Base-by-base conservation (phyloP, 1,140 invertebrate species). In the Neodiprion pinetum region DNA sequence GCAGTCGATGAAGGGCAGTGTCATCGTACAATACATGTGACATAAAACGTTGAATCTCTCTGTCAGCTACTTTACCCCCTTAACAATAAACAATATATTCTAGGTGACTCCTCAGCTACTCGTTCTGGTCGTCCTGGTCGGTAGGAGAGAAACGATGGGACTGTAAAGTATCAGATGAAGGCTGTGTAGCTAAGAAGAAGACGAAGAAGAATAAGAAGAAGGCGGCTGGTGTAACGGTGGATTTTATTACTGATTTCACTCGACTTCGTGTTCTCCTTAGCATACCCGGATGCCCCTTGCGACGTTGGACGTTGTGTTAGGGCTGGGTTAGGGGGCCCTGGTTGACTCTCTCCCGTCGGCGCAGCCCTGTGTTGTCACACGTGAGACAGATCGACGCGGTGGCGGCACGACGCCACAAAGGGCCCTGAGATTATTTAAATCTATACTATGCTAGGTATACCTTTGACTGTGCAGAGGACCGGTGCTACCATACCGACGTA, bases 361-460 rank as follows among this genome's bases (percentile, higher is more conserved):
- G 72, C 50, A 73, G 71, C 28, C 17, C 28, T 28, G 67, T 49
- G 70, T 28, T 71, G 70, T 71, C 70, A n/a, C 28, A 40, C 23
- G 67, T 66, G 74, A 76, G 75, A 75, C 70, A 71, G 77, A 80
- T 78, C 68, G 74, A 78, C 78, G 78, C 72, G 67, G 65, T 73
- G 75, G 77, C 77, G 79, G 78, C 78, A 67, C 78, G 76, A 77
- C 78, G 72, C 68, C 72, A 77, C 76, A 72, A 76, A 77, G 73
- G 75, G 48, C 72, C 66, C 47, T 49, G 73, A 78, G 78, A 80
- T 80, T 80, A 81, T 80, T 80, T 71, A 74, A 78, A 78, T 75
- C 66, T 53, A 53, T 53, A 53, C 50, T 21, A 21, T 21, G 17
- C 17, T 21, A 21, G 17, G 17, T 21, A 21, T 21, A 21, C 17